A percentile compares a stretch with the other conserved stretches of the same genome.
Evolutionary conservation across 2,113 vertebrate genomes (phyloP).

Genomic region (Oncorhynchus gorbuscha): DNA sequence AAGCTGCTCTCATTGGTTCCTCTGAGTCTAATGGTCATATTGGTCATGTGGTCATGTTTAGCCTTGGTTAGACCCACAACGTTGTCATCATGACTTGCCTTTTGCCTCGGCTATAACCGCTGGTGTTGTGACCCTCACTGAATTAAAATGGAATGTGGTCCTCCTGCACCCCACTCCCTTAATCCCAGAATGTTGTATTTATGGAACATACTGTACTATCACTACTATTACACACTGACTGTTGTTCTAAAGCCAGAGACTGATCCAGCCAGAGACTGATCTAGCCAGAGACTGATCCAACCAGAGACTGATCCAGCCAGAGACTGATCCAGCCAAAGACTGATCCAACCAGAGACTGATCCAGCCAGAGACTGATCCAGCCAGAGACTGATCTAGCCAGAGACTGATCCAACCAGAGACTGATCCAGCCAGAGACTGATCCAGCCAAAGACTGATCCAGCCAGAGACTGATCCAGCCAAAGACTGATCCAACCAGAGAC

Average conservation of each 20-base stretch:
- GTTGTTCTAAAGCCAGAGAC: neutral
- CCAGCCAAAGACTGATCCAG: too few relatives aligned
- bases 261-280: too few relatives aligned
- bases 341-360: too few relatives aligned
- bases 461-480: too few relatives aligned
- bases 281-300: too few relatives aligned
- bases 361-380: too few relatives aligned
- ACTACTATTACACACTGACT: neutral
- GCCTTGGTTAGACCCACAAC: neutral
- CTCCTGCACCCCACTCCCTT: neutral
- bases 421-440: too few relatives aligned
- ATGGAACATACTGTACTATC: neutral
- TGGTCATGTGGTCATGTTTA: neutral
- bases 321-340: too few relatives aligned
- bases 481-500: too few relatives aligned
- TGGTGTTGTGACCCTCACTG: neutral
- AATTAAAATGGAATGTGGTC: neutral
- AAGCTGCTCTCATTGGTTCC: slow-evolving; percentile 3
- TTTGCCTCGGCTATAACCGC: neutral
- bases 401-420: too few relatives aligned
- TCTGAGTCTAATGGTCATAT: slow-evolving; percentile 1
- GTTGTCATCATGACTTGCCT: neutral
- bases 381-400: too few relatives aligned
- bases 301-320: too few relatives aligned
- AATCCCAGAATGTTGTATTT: neutral